Percentiles rank a stretch among this genome's conserved stretches.
Evolutionary conservation across 2,113 vertebrate genomes (phyloP).

Genomic region (Willisornis vidua): DNA sequence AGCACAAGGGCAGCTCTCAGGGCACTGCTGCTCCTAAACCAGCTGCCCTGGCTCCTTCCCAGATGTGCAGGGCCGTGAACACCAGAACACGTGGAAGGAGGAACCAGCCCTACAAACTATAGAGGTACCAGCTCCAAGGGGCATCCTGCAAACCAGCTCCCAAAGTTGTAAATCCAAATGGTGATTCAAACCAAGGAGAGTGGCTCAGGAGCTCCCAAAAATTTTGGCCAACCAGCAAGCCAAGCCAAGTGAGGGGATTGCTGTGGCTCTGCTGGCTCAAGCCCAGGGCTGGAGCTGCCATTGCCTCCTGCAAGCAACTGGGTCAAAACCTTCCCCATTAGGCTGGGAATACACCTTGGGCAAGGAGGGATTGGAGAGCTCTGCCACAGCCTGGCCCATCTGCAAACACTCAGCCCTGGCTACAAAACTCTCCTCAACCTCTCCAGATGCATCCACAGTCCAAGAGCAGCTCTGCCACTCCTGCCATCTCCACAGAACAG

Average conservation of each 20-base stretch:
- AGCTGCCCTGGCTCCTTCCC: background rate
- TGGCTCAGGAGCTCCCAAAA: background rate
- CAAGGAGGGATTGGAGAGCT: background rate
- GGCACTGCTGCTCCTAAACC: background rate
- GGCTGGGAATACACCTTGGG: too few relatives aligned
- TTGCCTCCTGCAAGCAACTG: background rate
- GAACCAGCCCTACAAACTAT: background rate
- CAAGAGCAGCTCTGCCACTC: background rate
- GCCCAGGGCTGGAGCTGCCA: background rate
- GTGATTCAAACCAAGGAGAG: background rate
- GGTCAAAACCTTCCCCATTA: background rate
- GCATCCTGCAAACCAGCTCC: background rate
- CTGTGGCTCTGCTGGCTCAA: background rate
- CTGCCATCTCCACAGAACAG: background rate
- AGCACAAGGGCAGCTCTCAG: background rate
- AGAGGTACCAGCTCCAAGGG: rapidly evolving
- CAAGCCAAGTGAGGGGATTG: background rate
- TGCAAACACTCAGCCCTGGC: background rate
- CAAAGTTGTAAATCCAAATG: background rate
- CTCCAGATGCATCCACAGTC: background rate
- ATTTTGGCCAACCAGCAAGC: background rate
- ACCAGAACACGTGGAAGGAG: background rate
- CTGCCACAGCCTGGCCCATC: background rate
- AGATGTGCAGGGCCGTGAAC: background rate
- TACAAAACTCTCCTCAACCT: background rate